Evolutionary conservation across 2,797 vertebrate genomes (phyloP).

Genomic region (Ptychobarbus kaznakovi): DNA sequence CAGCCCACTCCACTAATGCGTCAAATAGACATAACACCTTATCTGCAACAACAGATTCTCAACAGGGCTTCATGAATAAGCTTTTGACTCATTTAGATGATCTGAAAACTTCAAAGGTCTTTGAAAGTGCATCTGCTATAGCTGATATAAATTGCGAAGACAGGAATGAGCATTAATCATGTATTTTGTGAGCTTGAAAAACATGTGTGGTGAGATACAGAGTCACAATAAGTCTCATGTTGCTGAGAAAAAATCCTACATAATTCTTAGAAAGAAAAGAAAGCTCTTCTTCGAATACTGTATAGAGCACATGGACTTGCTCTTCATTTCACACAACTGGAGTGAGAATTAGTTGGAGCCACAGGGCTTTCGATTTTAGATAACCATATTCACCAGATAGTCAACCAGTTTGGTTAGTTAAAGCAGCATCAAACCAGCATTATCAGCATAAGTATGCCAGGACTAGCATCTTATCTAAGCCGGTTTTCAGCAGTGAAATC

Average conservation of each 20-base stretch:
- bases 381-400: neutral
- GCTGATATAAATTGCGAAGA: constrained; percentile 4
- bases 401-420: neutral
- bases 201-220: neutral
- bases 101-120: constrained; percentile 44
- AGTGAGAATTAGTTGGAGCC: neutral
- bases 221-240: neutral
- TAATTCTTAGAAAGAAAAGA: neutral
- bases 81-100: constrained; percentile 40
- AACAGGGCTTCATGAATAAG: constrained; percentile 28
- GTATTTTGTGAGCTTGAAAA: constrained; percentile 5
- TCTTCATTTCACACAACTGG: neutral
- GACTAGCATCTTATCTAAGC: neutral
- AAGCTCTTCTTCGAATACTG: neutral
- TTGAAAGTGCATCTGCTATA: constrained; percentile 29
- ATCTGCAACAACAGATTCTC: constrained; percentile 44
- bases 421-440: neutral
- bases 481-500: neutral
- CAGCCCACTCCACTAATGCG: constrained; percentile 38
- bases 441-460: neutral
- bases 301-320: neutral
- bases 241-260: neutral
- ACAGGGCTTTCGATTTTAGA: neutral
- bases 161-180: neutral
- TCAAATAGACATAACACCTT: constrained; percentile 38